These are phyloP conservation scores for Enteromius paludinosus DNA, from an alignment of 2,797 vertebrate genomes.

Conservation along the genomic window DNA sequence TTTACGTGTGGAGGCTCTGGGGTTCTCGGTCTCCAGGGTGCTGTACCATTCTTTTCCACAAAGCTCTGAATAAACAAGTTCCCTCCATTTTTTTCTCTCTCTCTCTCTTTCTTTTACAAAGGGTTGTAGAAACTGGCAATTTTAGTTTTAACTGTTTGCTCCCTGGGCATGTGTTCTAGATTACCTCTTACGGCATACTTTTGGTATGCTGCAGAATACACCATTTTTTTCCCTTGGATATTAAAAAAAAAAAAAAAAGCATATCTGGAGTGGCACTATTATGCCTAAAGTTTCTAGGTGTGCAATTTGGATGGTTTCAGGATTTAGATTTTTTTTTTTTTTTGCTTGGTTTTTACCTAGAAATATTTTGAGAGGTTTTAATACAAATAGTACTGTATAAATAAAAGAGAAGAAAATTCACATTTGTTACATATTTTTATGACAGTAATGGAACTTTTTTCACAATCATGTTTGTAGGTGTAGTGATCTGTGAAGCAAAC, in stretches of 20 bases:
- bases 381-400: neutral
- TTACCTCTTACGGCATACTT: conserved; percentile 88
- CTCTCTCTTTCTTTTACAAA: conserved; percentile 55
- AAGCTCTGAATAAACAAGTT: conserved; percentile 95
- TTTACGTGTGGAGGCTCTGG: conserved; percentile 84
- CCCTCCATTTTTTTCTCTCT: conserved; percentile 71
- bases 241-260: conserved; percentile 6
- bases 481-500: neutral
- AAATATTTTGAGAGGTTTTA: neutral
- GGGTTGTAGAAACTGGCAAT: conserved; percentile 82
- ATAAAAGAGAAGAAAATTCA: neutral
- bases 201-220: conserved; percentile 74
- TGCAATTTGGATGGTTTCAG: neutral
- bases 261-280: conserved; percentile 40
- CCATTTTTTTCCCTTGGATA: conserved; percentile 39
- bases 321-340: neutral
- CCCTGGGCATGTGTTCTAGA: conserved; percentile 93
- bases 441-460: neutral
- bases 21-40: conserved; percentile 86
- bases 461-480: neutral
- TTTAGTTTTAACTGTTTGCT: conserved; percentile 91
- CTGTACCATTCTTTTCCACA: conserved; percentile 87
- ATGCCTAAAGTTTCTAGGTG: neutral
- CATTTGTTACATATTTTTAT: neutral
- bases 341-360: neutral